Base-by-base conservation (phyloP, 2,797 vertebrate species). In the Hephaestus fuliginosus region DNA sequence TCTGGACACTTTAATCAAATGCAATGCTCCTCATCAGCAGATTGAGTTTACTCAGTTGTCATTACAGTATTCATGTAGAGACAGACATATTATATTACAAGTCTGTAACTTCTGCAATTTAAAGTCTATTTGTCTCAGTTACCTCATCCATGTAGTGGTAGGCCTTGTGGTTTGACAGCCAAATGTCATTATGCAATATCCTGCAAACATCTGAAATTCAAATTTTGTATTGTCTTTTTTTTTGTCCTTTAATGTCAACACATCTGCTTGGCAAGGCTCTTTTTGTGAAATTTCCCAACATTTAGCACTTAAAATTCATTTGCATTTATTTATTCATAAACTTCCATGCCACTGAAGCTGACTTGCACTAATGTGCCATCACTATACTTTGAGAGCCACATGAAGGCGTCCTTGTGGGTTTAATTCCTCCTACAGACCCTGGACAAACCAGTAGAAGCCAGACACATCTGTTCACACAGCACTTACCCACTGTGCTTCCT, bases 401-500 rank as follows among this genome's bases (percentile, higher is more conserved):
- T 18, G 15, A 44, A 52, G 20, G 5, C 4, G 1, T 18, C 3
- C 14, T 48, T n/a, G 28, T 33, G 22, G 14, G 20, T 25, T 53
- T 20, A 28, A 36, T 53, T 55, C 41, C n/a, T 55, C 28, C 14
- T 57, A 43, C 74, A 53, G 17, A 22, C 13, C 9, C 30, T 14
- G 17, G 8, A 64, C 56, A 7, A 71, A 48, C 15, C 44, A n/a
- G 39, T 22, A 30, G 14, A 74, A 30, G 7, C 6, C 11, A 11
- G 13, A 0, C 12, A 44, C n/a, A 52, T 20, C 14, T 14, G n/a
- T 84, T 79, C 22, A 76, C 78, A 65, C 25, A 72, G 39, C 18
- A 75, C 93, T 89, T 55, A 96, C 95, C 83, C 39, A 76, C 63
- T 65, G 92, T 20, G 55, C 68, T 89, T 44, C 58, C 83, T n/a